Evolutionary conservation across 2,113 vertebrate species (phyloP).

Genomic region (Meles meles): DNA sequence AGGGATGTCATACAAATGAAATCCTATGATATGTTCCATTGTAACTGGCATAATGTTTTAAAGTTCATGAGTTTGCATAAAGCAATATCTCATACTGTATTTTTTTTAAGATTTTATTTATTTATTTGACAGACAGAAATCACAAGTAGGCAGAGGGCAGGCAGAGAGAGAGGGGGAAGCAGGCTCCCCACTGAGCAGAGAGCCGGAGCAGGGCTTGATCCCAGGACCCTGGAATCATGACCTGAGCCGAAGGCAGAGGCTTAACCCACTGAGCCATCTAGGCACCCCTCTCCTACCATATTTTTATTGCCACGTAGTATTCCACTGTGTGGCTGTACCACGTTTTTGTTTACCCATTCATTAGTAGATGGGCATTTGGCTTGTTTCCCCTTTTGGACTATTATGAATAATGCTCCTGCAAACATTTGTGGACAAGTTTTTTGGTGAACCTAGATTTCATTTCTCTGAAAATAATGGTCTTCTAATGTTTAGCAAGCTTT

Average conservation of each 20-base stretch:
- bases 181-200: no score
- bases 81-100: neutral
- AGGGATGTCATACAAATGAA: neutral
- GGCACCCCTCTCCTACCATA: neutral
- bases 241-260: no score
- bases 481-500: neutral
- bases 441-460: neutral
- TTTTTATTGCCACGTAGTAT: neutral
- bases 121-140: no score
- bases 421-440: neutral
- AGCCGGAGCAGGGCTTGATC: no score
- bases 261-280: no score
- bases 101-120: neutral
- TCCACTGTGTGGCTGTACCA: neutral
- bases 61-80: neutral
- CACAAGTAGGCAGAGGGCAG: no score
- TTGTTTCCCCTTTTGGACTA: neutral
- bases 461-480: slow-evolving; percentile 2
- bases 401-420: neutral
- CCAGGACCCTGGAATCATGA: no score
- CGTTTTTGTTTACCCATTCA: neutral
- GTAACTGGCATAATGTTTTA: neutral
- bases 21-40: neutral
- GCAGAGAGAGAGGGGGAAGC: no score
- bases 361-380: neutral